These are phyloP conservation scores for Drosophila macrospina DNA, from an alignment of 2,888 invertebrate genomes.

Conservation along the genomic window DNA sequence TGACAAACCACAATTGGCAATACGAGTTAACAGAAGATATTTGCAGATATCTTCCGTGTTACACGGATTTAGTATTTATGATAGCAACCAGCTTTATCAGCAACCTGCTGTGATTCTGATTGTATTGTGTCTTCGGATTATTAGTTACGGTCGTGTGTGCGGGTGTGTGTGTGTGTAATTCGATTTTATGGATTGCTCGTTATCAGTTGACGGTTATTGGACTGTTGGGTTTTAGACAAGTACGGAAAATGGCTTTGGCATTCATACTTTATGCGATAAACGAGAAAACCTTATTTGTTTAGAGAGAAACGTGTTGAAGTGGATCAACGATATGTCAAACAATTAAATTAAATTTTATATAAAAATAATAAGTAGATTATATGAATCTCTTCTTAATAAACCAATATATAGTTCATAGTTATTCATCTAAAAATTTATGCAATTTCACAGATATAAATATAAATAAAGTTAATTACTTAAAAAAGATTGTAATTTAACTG, in stretches of 20 bases:
- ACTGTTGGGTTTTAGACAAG: constrained; percentile 19
- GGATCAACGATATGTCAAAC: too few species aligned
- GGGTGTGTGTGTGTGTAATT: constrained; percentile 9
- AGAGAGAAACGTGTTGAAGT: too few species aligned
- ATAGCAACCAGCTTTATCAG: constrained; percentile 37
- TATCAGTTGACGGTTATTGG: constrained; percentile 40
- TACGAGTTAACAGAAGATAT: constrained; percentile 1
- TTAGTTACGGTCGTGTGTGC: constrained; percentile 19
- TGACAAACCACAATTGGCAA: constrained; percentile 17
- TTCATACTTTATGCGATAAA: constrained; percentile 29
- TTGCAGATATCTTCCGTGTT: constrained; percentile 16
- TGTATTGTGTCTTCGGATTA: constrained; percentile 20
- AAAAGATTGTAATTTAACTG: too few species aligned
- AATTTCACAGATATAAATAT: too few species aligned
- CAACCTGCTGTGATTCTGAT: constrained; percentile 31
- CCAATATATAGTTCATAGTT: too few species aligned
- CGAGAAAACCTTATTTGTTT: not conserved
- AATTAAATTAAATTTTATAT: too few species aligned
- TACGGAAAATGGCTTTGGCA: constrained; percentile 1
- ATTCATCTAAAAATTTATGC: too few species aligned
- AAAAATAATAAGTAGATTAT: too few species aligned
- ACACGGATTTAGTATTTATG: constrained; percentile 7
- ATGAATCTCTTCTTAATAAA: too few species aligned
- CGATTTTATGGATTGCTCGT: constrained; percentile 6
- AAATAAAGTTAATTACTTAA: too few species aligned